Conservation (phyloP, 2,888 invertebrate species). For the Stratiomys singularior region DNA sequence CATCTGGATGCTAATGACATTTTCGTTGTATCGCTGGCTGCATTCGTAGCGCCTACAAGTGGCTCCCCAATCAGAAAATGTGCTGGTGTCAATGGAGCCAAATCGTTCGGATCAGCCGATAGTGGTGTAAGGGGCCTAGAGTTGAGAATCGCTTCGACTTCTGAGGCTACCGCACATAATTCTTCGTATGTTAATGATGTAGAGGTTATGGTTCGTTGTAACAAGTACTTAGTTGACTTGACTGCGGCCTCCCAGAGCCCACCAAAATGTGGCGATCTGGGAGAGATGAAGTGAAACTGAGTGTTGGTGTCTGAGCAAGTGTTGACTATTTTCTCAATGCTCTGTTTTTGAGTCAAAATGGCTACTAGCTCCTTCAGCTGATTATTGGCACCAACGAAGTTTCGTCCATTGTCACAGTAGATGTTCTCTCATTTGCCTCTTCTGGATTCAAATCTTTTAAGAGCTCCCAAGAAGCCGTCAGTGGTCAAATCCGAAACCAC, state of each 20-base stretch:
- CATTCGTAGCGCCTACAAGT: conserved; percentile 36
- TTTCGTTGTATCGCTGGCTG: background rate
- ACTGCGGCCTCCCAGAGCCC: conserved; percentile 53
- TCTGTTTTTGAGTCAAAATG: background rate
- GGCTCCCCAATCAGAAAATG: conserved; percentile 51
- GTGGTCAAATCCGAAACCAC: conserved; percentile 33
- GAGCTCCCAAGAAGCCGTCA: conserved; percentile 26
- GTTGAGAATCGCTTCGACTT: conserved; percentile 54
- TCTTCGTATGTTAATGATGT: conserved; percentile 25
- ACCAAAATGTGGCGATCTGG: conserved; percentile 51
- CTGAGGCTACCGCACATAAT: conserved; percentile 32
- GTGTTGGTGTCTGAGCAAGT: background rate
- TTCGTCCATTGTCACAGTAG: conserved; percentile 18
- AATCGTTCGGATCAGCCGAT: conserved; percentile 53
- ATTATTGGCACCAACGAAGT: conserved; percentile 17
- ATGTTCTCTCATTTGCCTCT: conserved; percentile 33
- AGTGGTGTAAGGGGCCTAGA: conserved; percentile 52
- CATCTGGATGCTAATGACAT: conserved; percentile 44
- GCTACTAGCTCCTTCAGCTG: background rate
- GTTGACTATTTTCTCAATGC: background rate
- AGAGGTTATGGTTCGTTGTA: conserved; percentile 17
- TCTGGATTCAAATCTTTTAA: conserved; percentile 39
- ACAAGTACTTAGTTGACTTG: conserved; percentile 51
- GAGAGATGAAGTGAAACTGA: conserved; percentile 50
- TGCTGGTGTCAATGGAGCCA: conserved; percentile 52